Conservation (phyloP, 2,797 vertebrate genomes). For the Potorous gilbertii region DNA sequence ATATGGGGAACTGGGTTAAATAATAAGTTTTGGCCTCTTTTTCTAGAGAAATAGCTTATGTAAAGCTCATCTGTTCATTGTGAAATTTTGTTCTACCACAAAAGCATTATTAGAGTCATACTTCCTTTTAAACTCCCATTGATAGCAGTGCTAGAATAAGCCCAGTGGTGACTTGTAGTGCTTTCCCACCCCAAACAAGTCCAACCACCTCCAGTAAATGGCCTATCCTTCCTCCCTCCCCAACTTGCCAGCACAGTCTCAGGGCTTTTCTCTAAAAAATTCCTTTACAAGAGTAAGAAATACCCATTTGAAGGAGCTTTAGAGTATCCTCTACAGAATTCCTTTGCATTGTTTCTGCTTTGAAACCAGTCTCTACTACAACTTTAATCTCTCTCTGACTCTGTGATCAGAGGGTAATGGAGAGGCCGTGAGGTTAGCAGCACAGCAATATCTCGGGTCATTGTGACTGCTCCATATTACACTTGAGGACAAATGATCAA, state of each 20-base stretch:
- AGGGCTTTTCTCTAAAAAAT: slow-evolving; percentile 25
- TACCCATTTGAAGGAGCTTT: not conserved
- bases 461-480: not conserved
- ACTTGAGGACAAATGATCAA: slow-evolving; percentile 1
- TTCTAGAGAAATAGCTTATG: not conserved
- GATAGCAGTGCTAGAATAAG: not conserved
- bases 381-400: not conserved
- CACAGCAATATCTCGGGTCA: not conserved
- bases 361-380: slow-evolving; percentile 5
- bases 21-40: not conserved
- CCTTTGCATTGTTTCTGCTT: not conserved
- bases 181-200: not conserved
- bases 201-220: not conserved
- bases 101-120: not conserved
- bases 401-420: not conserved
- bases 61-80: not conserved
- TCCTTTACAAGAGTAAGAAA: slow-evolving; percentile 33
- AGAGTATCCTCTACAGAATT: not conserved
- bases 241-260: slow-evolving; percentile 21
- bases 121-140: not conserved
- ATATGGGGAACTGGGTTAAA: not conserved
- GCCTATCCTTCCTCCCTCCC: not conserved
- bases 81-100: not conserved
- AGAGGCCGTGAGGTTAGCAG: not conserved
- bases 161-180: not conserved